Evolutionary conservation across 2,888 invertebrate genomes (phyloP).

Genomic region (Tetropium fuscum): DNA sequence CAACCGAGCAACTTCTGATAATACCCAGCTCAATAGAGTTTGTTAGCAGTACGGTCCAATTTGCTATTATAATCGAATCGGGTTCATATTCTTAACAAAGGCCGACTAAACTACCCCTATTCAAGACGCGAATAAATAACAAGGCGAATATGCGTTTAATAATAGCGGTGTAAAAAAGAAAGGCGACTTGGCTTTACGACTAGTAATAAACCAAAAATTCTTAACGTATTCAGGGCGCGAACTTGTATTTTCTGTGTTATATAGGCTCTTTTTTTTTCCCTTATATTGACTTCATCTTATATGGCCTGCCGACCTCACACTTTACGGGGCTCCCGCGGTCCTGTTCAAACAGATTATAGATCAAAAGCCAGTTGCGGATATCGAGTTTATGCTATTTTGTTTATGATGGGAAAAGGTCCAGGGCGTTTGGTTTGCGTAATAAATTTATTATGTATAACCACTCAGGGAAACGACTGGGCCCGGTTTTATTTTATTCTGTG

Average conservation of each 20-base stretch:
- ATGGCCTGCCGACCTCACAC: slow-evolving; percentile 24
- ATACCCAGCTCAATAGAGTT: too few relatives aligned
- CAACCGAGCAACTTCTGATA: too few relatives aligned
- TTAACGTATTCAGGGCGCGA: slow-evolving; percentile 5
- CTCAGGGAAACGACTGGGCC: slow-evolving; percentile 6
- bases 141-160: too few relatives aligned
- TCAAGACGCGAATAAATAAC: too few relatives aligned
- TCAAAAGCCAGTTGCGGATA: slow-evolving; percentile 28
- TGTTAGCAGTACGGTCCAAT: too few relatives aligned
- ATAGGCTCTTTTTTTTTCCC: slow-evolving; percentile 21
- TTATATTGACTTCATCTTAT: slow-evolving; percentile 15
- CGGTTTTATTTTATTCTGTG: slow-evolving; percentile 15
- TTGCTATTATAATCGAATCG: too few relatives aligned
- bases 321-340: slow-evolving; percentile 18
- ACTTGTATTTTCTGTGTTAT: slow-evolving; percentile 14
- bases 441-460: slow-evolving; percentile 33
- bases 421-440: slow-evolving; percentile 6
- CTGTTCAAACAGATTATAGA: slow-evolving; percentile 28
- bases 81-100: too few relatives aligned
- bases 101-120: too few relatives aligned
- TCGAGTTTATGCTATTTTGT: slow-evolving; percentile 29
- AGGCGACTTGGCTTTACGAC: too few relatives aligned
- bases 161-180: too few relatives aligned
- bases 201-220: slow-evolving; percentile 21
- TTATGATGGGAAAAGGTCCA: slow-evolving; percentile 27